Conservation (phyloP, 2,113 vertebrate species). For the Toxostoma redivivum region DNA sequence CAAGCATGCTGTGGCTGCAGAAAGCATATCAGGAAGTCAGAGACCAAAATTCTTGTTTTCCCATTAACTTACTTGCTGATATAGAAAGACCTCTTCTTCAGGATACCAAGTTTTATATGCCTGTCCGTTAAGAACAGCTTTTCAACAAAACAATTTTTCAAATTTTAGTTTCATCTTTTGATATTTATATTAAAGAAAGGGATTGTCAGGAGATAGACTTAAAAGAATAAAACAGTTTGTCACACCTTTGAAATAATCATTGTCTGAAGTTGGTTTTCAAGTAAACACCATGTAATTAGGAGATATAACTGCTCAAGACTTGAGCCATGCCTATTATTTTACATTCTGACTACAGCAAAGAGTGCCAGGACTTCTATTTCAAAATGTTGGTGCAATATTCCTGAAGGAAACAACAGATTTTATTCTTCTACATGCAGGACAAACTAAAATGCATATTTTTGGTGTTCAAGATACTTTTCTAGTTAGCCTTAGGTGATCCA, state of each 20-base stretch:
- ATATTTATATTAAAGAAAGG: not conserved
- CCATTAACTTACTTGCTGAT: not conserved
- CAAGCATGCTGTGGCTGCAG: not conserved
- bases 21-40: not conserved
- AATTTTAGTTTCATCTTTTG: not conserved
- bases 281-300: not conserved
- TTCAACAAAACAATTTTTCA: not conserved
- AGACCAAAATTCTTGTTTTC: not conserved
- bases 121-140: not conserved
- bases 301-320: not conserved
- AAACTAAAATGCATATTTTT: not conserved
- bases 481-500: not conserved
- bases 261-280: not conserved
- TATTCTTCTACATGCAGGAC: not conserved
- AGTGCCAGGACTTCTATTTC: not conserved
- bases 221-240: not conserved
- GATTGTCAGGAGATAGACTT: not conserved
- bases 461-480: not conserved
- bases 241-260: not conserved
- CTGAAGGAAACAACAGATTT: not conserved
- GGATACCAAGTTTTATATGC: not conserved
- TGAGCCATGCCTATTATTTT: not conserved
- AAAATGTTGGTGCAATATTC: not conserved
- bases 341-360: not conserved
- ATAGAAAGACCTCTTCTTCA: not conserved